These are phyloP conservation scores for Siniperca undulata DNA, from an alignment of 2,797 vertebrate species.

Conservation along the genomic window DNA sequence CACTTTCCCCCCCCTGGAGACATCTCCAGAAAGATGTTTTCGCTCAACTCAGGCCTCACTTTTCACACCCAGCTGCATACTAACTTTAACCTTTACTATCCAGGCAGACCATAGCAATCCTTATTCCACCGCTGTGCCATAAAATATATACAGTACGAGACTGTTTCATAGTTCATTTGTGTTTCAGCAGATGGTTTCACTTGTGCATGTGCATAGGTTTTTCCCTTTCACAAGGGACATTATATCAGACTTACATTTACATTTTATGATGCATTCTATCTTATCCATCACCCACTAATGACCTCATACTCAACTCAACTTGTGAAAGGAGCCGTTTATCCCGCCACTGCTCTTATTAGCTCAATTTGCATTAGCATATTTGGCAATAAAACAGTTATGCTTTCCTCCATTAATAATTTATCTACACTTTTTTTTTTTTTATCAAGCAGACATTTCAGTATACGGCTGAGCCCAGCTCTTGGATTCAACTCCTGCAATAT, in stretches of 20 bases:
- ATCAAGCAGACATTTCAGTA: slow-evolving; percentile 40
- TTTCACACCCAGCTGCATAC: slow-evolving; percentile 44
- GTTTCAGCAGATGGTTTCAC: slow-evolving; percentile 32
- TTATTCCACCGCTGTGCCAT: no score
- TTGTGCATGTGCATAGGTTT: slow-evolving; percentile 16
- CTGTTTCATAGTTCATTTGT: slow-evolving; percentile 17
- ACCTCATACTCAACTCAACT: slow-evolving; percentile 52
- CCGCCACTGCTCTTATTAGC: slow-evolving; percentile 30
- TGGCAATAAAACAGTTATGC: slow-evolving; percentile 67
- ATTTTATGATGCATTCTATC: slow-evolving; percentile 53
- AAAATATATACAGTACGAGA: neutral
- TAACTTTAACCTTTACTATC: slow-evolving; percentile 51
- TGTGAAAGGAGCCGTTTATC: slow-evolving; percentile 37
- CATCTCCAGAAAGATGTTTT: slow-evolving; percentile 34
- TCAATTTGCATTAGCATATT: slow-evolving; percentile 67
- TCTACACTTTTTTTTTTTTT: slow-evolving; percentile 38
- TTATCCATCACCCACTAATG: slow-evolving; percentile 54
- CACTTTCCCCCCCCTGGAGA: slow-evolving; percentile 24
- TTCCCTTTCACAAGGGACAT: slow-evolving; percentile 19
- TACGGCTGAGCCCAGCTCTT: slow-evolving; percentile 31
- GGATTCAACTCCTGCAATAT: slow-evolving; percentile 30
- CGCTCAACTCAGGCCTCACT: slow-evolving; percentile 31
- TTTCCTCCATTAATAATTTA: slow-evolving; percentile 72
- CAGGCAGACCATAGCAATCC: neutral
- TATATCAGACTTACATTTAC: slow-evolving; percentile 42